phyloP scores from a whole-genome alignment of 2,888 invertebrate species.

The Megamerina dolium region DNA sequence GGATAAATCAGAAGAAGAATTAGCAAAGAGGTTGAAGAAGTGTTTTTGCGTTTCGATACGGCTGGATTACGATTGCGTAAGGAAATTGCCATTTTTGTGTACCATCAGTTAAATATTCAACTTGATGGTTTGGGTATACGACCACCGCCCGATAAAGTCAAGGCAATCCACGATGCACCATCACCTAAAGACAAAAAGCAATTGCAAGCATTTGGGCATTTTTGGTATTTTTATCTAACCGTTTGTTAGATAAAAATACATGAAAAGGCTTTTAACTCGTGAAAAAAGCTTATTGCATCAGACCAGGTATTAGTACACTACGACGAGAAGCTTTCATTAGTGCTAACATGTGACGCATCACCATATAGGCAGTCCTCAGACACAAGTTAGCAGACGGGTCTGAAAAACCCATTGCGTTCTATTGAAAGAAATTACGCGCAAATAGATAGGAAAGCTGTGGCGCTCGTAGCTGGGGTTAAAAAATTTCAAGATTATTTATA shows the following conservation, averaged over 20 bases:
- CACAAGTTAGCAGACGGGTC: too few species aligned
- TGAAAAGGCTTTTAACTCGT: slow-evolving; percentile 11
- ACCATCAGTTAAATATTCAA: slow-evolving; percentile 15
- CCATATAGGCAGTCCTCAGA: too few species aligned
- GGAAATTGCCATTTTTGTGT: slow-evolving; percentile 17
- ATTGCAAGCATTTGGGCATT: slow-evolving; percentile 17
- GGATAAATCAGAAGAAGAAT: slow-evolving; percentile 12
- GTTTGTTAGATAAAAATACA: too few species aligned
- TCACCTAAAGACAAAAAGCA: slow-evolving; percentile 18
- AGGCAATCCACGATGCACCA: slow-evolving; percentile 17
- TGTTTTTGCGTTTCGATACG: too few species aligned
- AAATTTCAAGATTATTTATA: too few species aligned
- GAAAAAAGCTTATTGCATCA: slow-evolving; percentile 16
- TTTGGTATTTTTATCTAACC: too few species aligned
- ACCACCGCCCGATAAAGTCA: slow-evolving; percentile 16
- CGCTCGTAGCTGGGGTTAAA: too few species aligned
- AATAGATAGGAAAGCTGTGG: too few species aligned
- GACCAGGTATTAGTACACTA: slow-evolving; percentile 15
- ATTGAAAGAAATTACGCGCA: too few species aligned
- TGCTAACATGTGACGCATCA: slow-evolving; percentile 19
- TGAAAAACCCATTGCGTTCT: too few species aligned
- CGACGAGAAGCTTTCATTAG: slow-evolving; percentile 13
- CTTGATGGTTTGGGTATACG: slow-evolving; percentile 17
- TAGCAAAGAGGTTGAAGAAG: slow-evolving; percentile 4
- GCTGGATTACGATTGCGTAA: slow-evolving; percentile 11